Evolutionary conservation across 2,888 invertebrate species (phyloP).

Genomic region (Pachliopta kotzebuea): DNA sequence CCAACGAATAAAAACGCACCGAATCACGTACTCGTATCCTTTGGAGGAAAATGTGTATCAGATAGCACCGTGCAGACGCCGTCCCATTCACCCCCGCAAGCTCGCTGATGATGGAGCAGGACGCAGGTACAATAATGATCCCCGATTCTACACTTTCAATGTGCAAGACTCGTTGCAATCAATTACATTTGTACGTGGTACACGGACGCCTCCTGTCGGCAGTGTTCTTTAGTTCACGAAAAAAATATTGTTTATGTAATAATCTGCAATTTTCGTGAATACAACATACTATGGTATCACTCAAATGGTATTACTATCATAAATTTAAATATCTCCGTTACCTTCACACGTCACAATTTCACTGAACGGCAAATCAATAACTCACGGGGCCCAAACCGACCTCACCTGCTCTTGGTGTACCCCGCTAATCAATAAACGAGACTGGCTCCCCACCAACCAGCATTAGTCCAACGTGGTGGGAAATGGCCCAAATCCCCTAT

Average conservation of each 20-base stretch:
- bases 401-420: no score
- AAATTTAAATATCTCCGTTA: no score
- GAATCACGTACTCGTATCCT: slow-evolving; percentile 78
- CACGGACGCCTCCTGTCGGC: slow-evolving; percentile 69
- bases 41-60: slow-evolving; percentile 78
- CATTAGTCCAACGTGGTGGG: no score
- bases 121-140: slow-evolving; percentile 59
- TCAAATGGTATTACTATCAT: neutral
- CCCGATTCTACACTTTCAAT: slow-evolving; percentile 65
- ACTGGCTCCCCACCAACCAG: no score
- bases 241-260: slow-evolving; percentile 57
- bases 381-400: no score
- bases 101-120: slow-evolving; percentile 43
- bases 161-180: slow-evolving; percentile 74
- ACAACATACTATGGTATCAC: slow-evolving; percentile 22
- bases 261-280: slow-evolving; percentile 50
- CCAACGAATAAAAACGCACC: slow-evolving; percentile 75
- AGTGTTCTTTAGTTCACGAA: slow-evolving; percentile 50
- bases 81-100: slow-evolving; percentile 48
- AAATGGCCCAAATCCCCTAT: no score
- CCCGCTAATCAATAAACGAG: no score
- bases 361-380: no score
- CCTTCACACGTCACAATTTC: no score
- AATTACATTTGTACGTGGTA: slow-evolving; percentile 75
- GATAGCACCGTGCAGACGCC: slow-evolving; percentile 58